These are phyloP conservation scores for Heliconius ethilla DNA, from an alignment of 2,888 invertebrate species.

Conservation along the genomic window DNA sequence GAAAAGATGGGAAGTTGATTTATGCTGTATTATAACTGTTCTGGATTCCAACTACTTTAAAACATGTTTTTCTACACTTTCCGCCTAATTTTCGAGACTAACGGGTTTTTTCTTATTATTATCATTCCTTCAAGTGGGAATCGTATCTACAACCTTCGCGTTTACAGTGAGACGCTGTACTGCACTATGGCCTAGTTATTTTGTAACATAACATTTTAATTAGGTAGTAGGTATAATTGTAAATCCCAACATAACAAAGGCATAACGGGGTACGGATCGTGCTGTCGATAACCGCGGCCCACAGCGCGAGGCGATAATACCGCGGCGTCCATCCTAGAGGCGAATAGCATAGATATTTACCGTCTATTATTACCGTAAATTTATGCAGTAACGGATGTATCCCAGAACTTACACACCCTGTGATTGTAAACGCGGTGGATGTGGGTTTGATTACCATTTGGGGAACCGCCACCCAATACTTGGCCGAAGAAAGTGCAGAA, in stretches of 20 bases:
- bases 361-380: constrained; percentile 3
- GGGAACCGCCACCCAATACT: no score
- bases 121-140: no score
- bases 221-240: background rate
- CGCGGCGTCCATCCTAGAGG: constrained; percentile 22
- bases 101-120: no score
- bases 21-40: no score
- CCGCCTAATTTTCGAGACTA: no score
- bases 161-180: no score
- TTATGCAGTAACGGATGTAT: background rate
- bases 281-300: constrained; percentile 33
- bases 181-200: background rate
- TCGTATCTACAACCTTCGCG: no score
- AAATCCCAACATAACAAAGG: constrained; percentile 24
- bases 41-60: no score
- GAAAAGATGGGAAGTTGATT: no score
- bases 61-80: no score
- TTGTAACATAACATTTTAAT: background rate
- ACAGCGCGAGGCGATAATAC: constrained; percentile 10
- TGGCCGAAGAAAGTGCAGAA: background rate
- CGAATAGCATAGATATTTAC: constrained; percentile 20
- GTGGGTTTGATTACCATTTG: no score
- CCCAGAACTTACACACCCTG: background rate
- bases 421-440: no score
- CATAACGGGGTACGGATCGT: constrained; percentile 40